Evolutionary conservation across 2,888 invertebrate genomes (phyloP), one percentile per base, ranked within the genome.

Genomic region (Latheticus oryzae): DNA sequence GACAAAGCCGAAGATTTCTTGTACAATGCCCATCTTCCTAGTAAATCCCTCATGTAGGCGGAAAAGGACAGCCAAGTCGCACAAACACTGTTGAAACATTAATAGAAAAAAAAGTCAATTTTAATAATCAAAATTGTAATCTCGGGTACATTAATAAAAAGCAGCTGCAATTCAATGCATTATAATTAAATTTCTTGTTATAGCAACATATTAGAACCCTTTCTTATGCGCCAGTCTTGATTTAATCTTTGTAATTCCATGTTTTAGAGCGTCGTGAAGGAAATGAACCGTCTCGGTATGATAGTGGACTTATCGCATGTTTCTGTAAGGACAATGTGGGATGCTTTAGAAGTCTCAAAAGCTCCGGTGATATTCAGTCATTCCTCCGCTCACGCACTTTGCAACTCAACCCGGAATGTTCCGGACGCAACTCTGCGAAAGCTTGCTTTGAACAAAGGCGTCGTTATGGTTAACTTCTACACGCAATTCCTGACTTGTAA

Each of bases 211-310:
- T n/a, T n/a, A n/a, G n/a, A n/a, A n/a, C n/a, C n/a, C n/a, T n/a
- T n/a, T n/a, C n/a, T n/a, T n/a, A n/a, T n/a, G n/a, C n/a, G n/a
- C n/a, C n/a, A n/a, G n/a, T n/a, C 1, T 21, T 2, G 11, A 9
- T 12, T 33, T 45, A 35, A 54, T 35, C 30, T 23, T 45, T 19
- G 16, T 45, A 13, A 40, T 37, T 51, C 60, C 47, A 17, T 52
- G 64, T 80, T 80, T 60, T 80, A 89, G 89, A 85, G 86, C 71
- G 87, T 93, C 68, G 87, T 93, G 62, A 87, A 86, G 70, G 93
- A 93, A 81, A 93, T 93, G 93, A 93, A 93, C 80, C 86, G 93
- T 1, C 82, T 93, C 58, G 93, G 93, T 15, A 93, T 93, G 91
- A 84, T 93, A 76, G 90, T 93, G 62, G 93, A 94, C 76, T 78